Evolutionary conservation across 1,140 invertebrate genomes (phyloP), one percentile per base, ranked within the genome.

Genomic region (Phortica variegata): DNA sequence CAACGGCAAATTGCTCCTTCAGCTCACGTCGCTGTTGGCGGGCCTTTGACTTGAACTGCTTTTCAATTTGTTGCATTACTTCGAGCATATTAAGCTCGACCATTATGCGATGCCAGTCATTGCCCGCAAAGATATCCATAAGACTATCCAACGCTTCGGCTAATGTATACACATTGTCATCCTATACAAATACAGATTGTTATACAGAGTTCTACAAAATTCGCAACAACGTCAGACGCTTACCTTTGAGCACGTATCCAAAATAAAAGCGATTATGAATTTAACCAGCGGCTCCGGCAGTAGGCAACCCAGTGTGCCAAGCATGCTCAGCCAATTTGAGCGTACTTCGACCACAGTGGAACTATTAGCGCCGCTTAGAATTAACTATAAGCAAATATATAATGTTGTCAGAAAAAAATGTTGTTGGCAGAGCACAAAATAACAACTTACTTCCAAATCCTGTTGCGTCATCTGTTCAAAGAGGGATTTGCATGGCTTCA

Each of bases 101-200:
- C 1, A 85, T 82, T 48, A 88, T 76, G 20, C 65, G 51, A 69
- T 90, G 84, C 38, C 85, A 84, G 56, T 87, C 82, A 66, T 91
- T 88, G 71, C 89, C 87, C 2, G 85, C 81, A 75, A 87, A 90
- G 32, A 90, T 80, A 72, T 91, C 89, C 75, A 90, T 86, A 39
- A 90, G 60, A 10, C 84, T 82, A 68, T 90, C 88, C 12, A 90
- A 68, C 13, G 85, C 81, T 76, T 91, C 89, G 18, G 88, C 86
- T 10, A 84, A 75, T 0, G 88, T 80, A 84, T 85, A 87, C 3
- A 87, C 79, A 54, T 85, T 82, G 8, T 62, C 39, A 33, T 73
- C 68, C 18, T 54, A 33, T 3, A 57, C 38, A 13, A n/a, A n/a
- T n/a, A n/a, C n/a, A n/a, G n/a, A n/a, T n/a, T 31, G 29, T 31